Evolutionary conservation across 2,113 vertebrate genomes (phyloP).

Genomic region (Serilophus lunatus): DNA sequence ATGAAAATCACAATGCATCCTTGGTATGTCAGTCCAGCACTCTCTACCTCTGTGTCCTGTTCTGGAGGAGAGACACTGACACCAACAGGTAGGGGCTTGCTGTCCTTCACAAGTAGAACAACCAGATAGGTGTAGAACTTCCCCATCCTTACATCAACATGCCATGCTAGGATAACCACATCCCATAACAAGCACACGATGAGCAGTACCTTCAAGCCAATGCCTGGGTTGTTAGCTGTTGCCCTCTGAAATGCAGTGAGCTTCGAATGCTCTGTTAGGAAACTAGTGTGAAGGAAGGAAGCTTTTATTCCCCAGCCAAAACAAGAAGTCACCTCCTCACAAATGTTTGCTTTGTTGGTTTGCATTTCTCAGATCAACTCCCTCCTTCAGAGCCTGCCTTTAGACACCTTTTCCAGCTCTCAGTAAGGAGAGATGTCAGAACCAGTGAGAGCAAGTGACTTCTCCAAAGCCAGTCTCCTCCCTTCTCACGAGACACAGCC

Average conservation of each 20-base stretch:
- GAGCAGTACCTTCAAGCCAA: neutral
- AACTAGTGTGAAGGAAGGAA: neutral
- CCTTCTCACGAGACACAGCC: neutral
- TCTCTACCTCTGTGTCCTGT: neutral
- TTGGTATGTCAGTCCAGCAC: neutral
- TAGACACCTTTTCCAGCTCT: neutral
- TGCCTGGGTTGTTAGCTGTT: neutral
- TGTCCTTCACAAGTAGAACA: neutral
- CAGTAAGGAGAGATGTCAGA: neutral
- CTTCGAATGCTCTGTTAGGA: neutral
- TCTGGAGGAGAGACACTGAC: neutral
- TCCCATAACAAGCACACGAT: neutral
- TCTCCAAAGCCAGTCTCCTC: neutral
- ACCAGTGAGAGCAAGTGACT: neutral
- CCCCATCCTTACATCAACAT: fast-evolving
- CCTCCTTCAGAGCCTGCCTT: neutral
- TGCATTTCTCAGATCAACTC: neutral
- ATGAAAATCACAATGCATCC: neutral
- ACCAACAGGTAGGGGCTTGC: neutral
- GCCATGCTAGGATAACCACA: neutral
- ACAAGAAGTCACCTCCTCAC: neutral
- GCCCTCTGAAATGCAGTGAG: neutral
- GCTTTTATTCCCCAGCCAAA: neutral
- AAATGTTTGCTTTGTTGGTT: neutral
- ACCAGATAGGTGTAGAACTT: neutral